phyloP scores from a whole-genome alignment of 1,140 invertebrate genomes.

The Drosophila obscura region DNA sequence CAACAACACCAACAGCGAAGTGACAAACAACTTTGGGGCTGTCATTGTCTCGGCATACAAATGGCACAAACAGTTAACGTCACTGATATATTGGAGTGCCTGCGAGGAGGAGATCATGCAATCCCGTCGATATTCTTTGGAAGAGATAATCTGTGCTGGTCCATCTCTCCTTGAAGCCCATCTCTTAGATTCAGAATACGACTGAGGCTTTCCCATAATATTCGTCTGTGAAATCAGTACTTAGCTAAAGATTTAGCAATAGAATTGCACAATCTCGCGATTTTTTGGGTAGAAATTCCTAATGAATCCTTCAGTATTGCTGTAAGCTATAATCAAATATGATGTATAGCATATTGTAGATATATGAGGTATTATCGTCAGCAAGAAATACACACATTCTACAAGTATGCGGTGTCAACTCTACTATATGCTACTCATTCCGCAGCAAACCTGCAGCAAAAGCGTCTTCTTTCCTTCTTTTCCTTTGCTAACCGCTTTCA shows the following conservation, averaged over 20 bases:
- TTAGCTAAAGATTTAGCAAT: too few relatives aligned
- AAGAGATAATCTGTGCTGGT: background rate
- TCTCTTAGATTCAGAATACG: background rate
- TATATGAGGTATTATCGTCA: too few relatives aligned
- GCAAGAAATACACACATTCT: too few relatives aligned
- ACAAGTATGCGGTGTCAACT: background rate
- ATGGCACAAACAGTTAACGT: conserved; percentile 65
- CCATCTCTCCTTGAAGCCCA: background rate
- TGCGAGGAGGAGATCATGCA: conserved; percentile 45
- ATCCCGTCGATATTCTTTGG: conserved; percentile 19
- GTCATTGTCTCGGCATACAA: conserved; percentile 71
- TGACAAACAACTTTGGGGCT: conserved; percentile 51
- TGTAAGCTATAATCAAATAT: too few relatives aligned
- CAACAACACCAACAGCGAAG: conserved; percentile 16
- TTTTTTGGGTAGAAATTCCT: too few relatives aligned
- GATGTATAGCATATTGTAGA: too few relatives aligned
- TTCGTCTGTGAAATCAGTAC: too few relatives aligned
- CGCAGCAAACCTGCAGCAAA: background rate
- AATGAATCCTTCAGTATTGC: too few relatives aligned
- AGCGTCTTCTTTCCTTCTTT: conserved; percentile 16
- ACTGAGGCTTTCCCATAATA: too few relatives aligned
- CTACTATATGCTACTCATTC: background rate
- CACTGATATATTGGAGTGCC: conserved; percentile 48
- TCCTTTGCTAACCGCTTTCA: conserved; percentile 19
- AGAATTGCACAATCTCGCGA: too few relatives aligned